phyloP scores from a whole-genome alignment of 2,797 vertebrate genomes.

The Parauchenoglanis punctatus region DNA sequence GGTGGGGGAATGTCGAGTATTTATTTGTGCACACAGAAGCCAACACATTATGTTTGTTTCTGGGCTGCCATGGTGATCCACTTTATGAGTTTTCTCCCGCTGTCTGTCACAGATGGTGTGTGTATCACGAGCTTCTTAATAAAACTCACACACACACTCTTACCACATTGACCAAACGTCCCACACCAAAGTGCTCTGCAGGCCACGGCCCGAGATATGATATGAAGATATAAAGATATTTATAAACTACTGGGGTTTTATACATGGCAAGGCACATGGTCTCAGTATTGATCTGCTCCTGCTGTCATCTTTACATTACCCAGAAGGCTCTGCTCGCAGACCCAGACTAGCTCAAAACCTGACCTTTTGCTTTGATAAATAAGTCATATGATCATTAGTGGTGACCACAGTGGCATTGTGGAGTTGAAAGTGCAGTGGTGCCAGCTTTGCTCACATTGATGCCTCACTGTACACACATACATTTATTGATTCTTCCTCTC shows the following conservation, averaged over 20 bases:
- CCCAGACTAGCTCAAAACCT: constrained; percentile 66
- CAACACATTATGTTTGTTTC: constrained; percentile 58
- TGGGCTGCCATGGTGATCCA: constrained; percentile 56
- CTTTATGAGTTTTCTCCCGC: constrained; percentile 58
- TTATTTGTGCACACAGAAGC: constrained; percentile 49
- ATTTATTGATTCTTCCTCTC: constrained; percentile 15
- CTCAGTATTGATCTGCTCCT: constrained; percentile 71
- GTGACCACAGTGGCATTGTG: constrained; percentile 45
- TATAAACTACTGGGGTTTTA: constrained; percentile 27
- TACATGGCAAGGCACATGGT: constrained; percentile 21
- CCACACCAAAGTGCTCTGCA: constrained; percentile 45
- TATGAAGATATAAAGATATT: constrained; percentile 28
- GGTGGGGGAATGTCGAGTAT: constrained; percentile 36
- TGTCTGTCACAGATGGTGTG: constrained; percentile 50
- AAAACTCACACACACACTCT: constrained; percentile 21
- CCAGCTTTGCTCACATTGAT: constrained; percentile 21
- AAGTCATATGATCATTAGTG: constrained; percentile 64
- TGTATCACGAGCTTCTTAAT: constrained; percentile 33
- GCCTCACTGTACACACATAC: constrained; percentile 8
- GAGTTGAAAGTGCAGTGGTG: constrained; percentile 40
- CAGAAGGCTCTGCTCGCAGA: constrained; percentile 63
- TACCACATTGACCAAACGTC: constrained; percentile 19
- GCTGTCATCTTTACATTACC: constrained; percentile 65
- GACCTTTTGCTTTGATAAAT: constrained; percentile 66
- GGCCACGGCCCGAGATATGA: constrained; percentile 36